These are phyloP conservation scores for Pentalonia nigronervosa DNA, from an alignment of 1,140 invertebrate genomes.

Conservation along the genomic window DNA sequence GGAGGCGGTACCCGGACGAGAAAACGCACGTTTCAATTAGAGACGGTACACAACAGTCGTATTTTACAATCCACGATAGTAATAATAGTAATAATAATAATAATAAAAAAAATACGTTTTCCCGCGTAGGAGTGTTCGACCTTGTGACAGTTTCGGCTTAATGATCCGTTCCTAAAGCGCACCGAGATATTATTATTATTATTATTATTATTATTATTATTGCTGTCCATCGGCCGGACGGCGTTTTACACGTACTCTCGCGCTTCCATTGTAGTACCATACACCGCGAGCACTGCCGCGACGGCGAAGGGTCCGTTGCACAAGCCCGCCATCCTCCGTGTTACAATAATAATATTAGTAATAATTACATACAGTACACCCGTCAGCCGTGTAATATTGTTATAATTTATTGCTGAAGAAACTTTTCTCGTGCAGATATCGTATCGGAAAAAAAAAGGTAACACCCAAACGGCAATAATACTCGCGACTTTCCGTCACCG, in stretches of 20 bases:
- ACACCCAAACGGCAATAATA: not conserved
- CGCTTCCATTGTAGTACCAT: not conserved
- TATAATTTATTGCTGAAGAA: not conserved
- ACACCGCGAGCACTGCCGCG: not conserved
- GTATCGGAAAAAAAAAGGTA: not conserved
- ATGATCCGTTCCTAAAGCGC: slow-evolving; percentile 43
- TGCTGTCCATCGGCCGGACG: slow-evolving; percentile 42
- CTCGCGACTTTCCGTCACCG: not conserved
- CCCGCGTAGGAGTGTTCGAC: slow-evolving; percentile 57
- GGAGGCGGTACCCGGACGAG: slow-evolving; percentile 24
- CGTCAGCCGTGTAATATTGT: not conserved
- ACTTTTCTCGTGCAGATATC: not conserved
- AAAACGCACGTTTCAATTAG: slow-evolving; percentile 37
- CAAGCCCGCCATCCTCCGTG: not conserved
- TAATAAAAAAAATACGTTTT: slow-evolving; percentile 13
- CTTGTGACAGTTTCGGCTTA: slow-evolving; percentile 56
- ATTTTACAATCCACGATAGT: not conserved
- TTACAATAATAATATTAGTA: not conserved
- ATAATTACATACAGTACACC: not conserved
- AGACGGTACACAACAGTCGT: not conserved
- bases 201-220: not conserved
- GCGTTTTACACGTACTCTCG: not conserved
- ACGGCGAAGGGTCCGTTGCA: slow-evolving; percentile 4
- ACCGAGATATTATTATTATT: not conserved
- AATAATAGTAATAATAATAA: slow-evolving; percentile 11